Evolutionary conservation across 1,140 invertebrate genomes (phyloP).

Genomic region (Drosophila takahashii): DNA sequence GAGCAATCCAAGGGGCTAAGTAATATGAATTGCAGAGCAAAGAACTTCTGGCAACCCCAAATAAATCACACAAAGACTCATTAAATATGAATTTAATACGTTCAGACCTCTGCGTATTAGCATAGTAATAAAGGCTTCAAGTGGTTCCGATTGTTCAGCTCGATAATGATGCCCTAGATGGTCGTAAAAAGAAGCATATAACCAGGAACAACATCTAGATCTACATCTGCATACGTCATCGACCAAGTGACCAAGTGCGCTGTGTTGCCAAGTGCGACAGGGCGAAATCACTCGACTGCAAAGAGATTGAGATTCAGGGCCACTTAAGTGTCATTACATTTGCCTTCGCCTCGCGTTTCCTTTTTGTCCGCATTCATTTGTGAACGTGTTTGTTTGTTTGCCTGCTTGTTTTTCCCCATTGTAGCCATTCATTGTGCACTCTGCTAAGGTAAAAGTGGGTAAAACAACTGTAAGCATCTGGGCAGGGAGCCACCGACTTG

Average conservation of each 20-base stretch:
- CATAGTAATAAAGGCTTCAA: conserved; percentile 29
- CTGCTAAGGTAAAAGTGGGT: conserved; percentile 38
- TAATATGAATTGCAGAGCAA: neutral
- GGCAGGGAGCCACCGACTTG: conserved; percentile 1
- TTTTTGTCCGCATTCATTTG: conserved; percentile 45
- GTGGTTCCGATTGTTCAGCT: conserved; percentile 10
- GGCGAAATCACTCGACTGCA: conserved; percentile 71
- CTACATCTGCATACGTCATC: conserved; percentile 38
- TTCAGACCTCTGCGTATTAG: conserved; percentile 12
- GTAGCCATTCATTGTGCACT: conserved; percentile 32
- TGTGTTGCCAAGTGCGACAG: conserved; percentile 29
- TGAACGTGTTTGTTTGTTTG: conserved; percentile 38
- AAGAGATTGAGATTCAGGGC: conserved; percentile 74
- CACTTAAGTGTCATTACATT: conserved; percentile 66
- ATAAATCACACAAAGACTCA: conserved; percentile 13
- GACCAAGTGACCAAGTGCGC: conserved; percentile 29
- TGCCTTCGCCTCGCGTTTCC: conserved; percentile 19
- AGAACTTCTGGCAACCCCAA: neutral
- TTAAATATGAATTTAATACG: conserved; percentile 22
- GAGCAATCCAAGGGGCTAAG: neutral
- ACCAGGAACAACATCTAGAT: conserved; percentile 8
- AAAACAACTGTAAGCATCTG: conserved; percentile 18
- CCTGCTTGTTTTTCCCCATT: conserved; percentile 26
- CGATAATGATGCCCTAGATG: conserved; percentile 27
- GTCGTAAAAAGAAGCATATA: conserved; percentile 13